Percentiles rank a stretch among this genome's conserved stretches.
Conservation (phyloP, 2,797 vertebrate genomes). For the Dryobates pubescens region DNA sequence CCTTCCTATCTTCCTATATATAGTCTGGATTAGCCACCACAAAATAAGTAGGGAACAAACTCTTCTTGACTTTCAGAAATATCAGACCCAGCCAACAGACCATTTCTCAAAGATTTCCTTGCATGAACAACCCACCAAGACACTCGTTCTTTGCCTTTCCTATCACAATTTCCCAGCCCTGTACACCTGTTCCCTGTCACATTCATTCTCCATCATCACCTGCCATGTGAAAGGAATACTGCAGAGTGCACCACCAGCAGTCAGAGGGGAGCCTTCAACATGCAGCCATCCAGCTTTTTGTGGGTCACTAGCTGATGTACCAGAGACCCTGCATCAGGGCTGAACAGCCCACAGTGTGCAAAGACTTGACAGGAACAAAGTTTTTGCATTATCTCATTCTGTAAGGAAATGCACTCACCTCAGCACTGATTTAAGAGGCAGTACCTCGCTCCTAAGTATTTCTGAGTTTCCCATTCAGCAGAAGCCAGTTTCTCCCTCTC, state of each 20-base stretch:
- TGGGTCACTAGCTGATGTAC: not conserved
- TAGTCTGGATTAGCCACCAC: not conserved
- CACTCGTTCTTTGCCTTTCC: not conserved
- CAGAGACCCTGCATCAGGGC: not conserved
- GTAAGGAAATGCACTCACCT: not conserved
- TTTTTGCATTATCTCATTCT: not conserved
- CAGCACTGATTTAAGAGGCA: rapidly evolving
- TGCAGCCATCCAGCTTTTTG: not conserved
- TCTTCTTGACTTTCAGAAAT: not conserved
- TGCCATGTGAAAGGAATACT: not conserved
- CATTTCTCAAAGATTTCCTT: not conserved
- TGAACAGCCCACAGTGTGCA: not conserved
- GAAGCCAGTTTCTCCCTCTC: not conserved
- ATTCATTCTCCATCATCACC: not conserved
- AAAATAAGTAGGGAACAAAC: not conserved
- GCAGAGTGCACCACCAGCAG: rapidly evolving
- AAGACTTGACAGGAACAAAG: not conserved
- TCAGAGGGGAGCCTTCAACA: not conserved
- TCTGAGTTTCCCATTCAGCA: not conserved
- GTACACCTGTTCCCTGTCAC: not conserved
- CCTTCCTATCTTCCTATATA: not conserved
- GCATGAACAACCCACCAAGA: not conserved
- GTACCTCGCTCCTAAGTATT: not conserved
- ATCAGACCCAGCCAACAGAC: not conserved
- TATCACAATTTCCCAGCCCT: not conserved